Base-by-base conservation (phyloP, 2,797 vertebrate genomes). In the Nannoperca australis region DNA sequence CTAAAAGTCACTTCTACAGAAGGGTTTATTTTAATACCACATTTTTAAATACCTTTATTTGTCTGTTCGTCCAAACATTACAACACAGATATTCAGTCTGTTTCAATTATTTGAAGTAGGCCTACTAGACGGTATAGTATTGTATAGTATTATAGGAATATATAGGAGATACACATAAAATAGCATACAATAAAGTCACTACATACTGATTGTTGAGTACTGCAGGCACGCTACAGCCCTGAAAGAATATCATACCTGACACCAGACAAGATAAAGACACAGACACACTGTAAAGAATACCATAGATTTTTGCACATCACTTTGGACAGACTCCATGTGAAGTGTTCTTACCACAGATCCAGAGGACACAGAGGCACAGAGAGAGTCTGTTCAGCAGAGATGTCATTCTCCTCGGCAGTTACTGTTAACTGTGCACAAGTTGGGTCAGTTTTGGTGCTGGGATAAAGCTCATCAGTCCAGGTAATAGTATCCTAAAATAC, bases 391-490 rank as follows among this genome's bases (percentile, higher is more conserved):
- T 71, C 65, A 87, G 80, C 82, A 72, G 76, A 81, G 84, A 68
- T 76, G 80, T 86, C 93, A 94, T 94, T 72, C 85, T 94, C 83
- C 78, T 62, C 51, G 15, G 70, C 18, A 49, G 81, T 54, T 34
- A 10, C 51, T 74, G 45, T 69, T 61, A 73, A 56, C 49, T 79
- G 17, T 27, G 54, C 66, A 68, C 53, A 73, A 53, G 51, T 36
- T 73, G 60, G 61, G 67, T 60, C 15, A 11, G 11, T 56, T 74
- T 82, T 78, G 82, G 75, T 20, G 38, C 62, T 9, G 73, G 62
- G 53, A 0, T 0, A 42, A 85, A 73, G 69, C 69, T 78, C 86
- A 88, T 87, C 49, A 50, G 79, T 85, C 87, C 92, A 71, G 59
- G 78, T 82, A 11, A 32, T 12, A 12, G 8, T 27, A 64, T 87